Conservation (phyloP, 2,888 invertebrate genomes). For the Asteroscopus sphinx region DNA sequence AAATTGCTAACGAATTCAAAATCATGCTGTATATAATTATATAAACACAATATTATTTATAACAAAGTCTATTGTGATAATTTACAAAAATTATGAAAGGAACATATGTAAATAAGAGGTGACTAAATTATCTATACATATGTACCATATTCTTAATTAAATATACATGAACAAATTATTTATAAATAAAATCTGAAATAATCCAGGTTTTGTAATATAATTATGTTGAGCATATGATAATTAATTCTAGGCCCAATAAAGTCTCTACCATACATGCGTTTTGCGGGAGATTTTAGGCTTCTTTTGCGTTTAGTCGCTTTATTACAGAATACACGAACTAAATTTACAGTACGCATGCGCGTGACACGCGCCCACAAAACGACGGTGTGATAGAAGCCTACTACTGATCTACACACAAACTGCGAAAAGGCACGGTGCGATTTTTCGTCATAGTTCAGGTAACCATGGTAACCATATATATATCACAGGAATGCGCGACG, state of each 20-base stretch:
- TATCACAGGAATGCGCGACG: too few species aligned
- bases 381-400: not conserved
- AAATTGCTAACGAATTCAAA: slow-evolving; percentile 10
- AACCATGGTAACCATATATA: too few species aligned
- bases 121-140: slow-evolving; percentile 30
- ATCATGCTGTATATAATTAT: slow-evolving; percentile 5
- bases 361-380: not conserved
- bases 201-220: slow-evolving; percentile 12
- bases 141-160: slow-evolving; percentile 1
- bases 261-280: too few species aligned
- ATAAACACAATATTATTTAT: slow-evolving; percentile 22
- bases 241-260: not conserved
- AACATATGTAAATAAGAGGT: slow-evolving; percentile 18
- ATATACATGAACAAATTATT: slow-evolving; percentile 20
- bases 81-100: slow-evolving; percentile 9
- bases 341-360: not conserved
- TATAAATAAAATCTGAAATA: not conserved
- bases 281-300: too few species aligned
- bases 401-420: slow-evolving; percentile 4
- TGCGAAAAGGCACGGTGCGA: too few species aligned
- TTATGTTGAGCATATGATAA: slow-evolving; percentile 9
- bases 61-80: slow-evolving; percentile 11
- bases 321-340: too few species aligned
- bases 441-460: too few species aligned
- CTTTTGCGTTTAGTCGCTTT: too few species aligned